phyloP scores from a whole-genome alignment of 2,797 vertebrate genomes.

The Lerista edwardsae region DNA sequence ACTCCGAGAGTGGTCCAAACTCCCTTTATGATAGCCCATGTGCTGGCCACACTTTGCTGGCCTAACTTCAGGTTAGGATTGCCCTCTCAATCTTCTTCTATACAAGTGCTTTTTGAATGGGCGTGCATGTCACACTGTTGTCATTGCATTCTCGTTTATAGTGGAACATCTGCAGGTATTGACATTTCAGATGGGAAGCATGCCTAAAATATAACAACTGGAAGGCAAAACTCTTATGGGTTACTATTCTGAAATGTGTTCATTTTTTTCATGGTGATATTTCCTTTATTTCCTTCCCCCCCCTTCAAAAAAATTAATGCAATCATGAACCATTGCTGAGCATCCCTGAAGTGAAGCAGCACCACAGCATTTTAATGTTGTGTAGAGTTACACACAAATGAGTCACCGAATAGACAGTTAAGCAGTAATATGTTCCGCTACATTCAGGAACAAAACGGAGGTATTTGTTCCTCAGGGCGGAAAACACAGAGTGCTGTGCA shows the following conservation, averaged over 20 bases:
- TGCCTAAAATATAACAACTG: not conserved
- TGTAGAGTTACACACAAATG: not conserved
- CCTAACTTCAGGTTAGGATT: too few species aligned
- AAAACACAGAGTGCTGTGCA: constrained; percentile 20
- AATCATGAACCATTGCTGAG: not conserved
- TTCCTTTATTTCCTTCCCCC: not conserved
- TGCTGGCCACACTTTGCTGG: too few species aligned
- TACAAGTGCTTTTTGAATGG: not conserved
- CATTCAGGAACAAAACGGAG: not conserved
- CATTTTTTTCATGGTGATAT: not conserved
- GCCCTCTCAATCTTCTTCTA: too few species aligned
- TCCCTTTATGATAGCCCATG: too few species aligned
- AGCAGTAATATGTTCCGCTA: not conserved
- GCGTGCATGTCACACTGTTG: not conserved
- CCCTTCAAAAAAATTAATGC: not conserved
- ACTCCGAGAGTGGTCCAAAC: too few species aligned
- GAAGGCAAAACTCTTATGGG: not conserved
- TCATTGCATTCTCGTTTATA: not conserved
- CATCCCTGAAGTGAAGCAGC: not conserved
- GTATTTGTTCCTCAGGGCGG: constrained; percentile 21
- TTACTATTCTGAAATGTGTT: not conserved
- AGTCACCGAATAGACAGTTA: not conserved
- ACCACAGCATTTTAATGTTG: not conserved
- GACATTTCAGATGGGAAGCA: not conserved
- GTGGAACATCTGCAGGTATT: not conserved